These are phyloP conservation scores for Heteractis magnifica DNA, from an alignment of 92 coral and sea anemone genomes.

Conservation along the genomic window DNA sequence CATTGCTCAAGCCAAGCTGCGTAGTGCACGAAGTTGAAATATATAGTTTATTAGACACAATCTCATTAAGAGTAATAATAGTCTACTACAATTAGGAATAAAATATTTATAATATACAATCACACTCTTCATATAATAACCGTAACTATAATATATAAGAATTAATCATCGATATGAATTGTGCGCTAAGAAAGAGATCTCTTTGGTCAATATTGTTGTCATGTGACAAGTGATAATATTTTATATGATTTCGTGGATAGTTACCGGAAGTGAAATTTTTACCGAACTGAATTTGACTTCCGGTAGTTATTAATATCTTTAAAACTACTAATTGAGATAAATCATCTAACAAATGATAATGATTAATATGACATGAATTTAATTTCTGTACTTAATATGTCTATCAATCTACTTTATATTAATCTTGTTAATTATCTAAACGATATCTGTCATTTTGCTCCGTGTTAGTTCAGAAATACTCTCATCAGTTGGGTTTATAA, in stretches of 20 bases:
- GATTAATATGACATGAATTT: not conserved
- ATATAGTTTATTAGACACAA: not conserved
- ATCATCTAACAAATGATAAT: too few species aligned
- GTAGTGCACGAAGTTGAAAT: not conserved
- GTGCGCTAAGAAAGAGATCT: not conserved
- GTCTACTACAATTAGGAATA: not conserved
- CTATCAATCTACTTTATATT: not conserved
- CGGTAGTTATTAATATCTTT: not conserved
- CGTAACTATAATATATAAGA: not conserved
- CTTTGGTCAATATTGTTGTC: not conserved
- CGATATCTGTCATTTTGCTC: slow-evolving; percentile 36
- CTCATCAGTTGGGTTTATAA: not conserved
- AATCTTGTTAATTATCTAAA: not conserved
- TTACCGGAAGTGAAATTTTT: not conserved
- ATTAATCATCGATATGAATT: too few species aligned
- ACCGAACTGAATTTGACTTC: not conserved
- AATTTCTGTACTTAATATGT: not conserved
- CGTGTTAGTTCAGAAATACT: slow-evolving; percentile 47
- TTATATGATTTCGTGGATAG: not conserved
- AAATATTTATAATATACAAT: not conserved
- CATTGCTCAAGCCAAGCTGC: too few species aligned
- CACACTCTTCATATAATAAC: not conserved
- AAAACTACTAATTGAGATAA: too few species aligned
- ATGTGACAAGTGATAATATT: not conserved
- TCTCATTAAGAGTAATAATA: not conserved